These are phyloP conservation scores for Anas bernieri DNA, from an alignment of 2,797 vertebrate species.

Conservation along the genomic window DNA sequence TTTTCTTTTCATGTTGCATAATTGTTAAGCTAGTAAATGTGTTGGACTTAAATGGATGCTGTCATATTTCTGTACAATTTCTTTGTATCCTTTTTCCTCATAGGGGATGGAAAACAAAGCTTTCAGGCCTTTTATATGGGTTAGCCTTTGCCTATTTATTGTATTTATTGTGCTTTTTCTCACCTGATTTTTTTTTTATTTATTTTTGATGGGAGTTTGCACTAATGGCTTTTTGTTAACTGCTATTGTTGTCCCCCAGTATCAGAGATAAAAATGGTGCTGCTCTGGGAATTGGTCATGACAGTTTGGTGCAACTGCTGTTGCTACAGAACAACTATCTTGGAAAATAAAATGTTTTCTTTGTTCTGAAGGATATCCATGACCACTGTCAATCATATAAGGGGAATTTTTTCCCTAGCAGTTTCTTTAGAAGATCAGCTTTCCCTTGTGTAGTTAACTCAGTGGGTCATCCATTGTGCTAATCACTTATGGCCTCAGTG, in stretches of 20 bases:
- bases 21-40: not conserved
- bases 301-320: not conserved
- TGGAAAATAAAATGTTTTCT: not conserved
- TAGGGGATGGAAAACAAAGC: not conserved
- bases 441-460: not conserved
- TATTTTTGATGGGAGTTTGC: not conserved
- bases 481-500: not conserved
- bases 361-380: not conserved
- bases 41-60: not conserved
- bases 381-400: not conserved
- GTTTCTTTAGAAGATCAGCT: not conserved
- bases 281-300: not conserved
- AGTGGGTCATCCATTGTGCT: not conserved
- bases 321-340: not conserved
- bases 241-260: not conserved
- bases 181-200: not conserved
- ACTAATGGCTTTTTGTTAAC: not conserved
- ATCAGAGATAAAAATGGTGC: not conserved
- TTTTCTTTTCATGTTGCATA: not conserved
- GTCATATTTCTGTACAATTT: not conserved
- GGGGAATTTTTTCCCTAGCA: not conserved
- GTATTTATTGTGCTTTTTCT: not conserved
- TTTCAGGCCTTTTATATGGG: not conserved
- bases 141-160: not conserved
- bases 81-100: not conserved